Conservation (phyloP, 1,140 invertebrate species). For the Megathymus violae region DNA sequence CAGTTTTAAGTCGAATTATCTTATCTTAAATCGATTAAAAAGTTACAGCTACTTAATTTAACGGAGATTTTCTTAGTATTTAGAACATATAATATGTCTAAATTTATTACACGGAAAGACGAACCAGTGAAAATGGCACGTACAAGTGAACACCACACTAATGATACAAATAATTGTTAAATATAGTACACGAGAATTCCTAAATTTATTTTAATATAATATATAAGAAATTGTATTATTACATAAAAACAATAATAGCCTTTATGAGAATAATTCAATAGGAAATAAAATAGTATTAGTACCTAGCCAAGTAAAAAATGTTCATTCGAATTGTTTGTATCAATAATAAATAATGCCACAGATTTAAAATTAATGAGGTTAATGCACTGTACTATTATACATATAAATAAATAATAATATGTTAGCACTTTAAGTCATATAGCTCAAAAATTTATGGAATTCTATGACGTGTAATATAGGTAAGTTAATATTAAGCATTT, state of each 20-base stretch:
- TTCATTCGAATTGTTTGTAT: slow-evolving; percentile 49
- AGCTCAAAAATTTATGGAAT: slow-evolving; percentile 74
- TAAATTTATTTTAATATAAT: slow-evolving; percentile 73
- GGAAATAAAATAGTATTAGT: slow-evolving; percentile 44
- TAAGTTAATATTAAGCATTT: slow-evolving; percentile 56
- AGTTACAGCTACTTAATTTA: no score
- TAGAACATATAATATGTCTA: slow-evolving; percentile 31
- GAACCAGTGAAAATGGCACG: slow-evolving; percentile 70
- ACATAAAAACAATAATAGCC: slow-evolving; percentile 69
- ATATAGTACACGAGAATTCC: slow-evolving; percentile 69
- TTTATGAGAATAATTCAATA: slow-evolving; percentile 57
- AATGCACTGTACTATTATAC: slow-evolving; percentile 68
- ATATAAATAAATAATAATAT: slow-evolving; percentile 46
- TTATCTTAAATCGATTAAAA: no score
- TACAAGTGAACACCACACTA: slow-evolving; percentile 77
- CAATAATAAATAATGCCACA: slow-evolving; percentile 51
- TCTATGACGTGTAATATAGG: slow-evolving; percentile 66
- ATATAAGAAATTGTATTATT: slow-evolving; percentile 64
- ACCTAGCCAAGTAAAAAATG: slow-evolving; percentile 47
- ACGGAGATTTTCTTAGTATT: no score
- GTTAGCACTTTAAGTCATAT: slow-evolving; percentile 61
- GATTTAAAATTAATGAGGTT: slow-evolving; percentile 50
- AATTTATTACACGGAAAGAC: slow-evolving; percentile 50
- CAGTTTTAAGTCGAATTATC: no score
- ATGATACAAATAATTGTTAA: slow-evolving; percentile 66